Conservation (phyloP, 2,888 invertebrate species). For the Brenthis hecate region DNA sequence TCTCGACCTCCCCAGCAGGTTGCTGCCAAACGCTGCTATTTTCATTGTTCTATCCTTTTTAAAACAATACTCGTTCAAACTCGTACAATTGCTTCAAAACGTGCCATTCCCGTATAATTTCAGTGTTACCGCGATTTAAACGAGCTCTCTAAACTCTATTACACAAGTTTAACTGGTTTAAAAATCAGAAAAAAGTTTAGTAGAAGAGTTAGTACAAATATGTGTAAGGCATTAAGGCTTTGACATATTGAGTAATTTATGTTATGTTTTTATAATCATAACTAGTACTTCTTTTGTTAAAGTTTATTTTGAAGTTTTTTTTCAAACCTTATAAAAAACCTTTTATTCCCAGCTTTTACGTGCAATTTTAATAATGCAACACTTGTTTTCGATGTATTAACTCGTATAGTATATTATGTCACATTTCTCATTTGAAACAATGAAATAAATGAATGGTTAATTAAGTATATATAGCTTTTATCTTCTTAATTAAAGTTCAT, state of each 20-base stretch:
- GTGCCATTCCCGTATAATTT: conserved; percentile 26
- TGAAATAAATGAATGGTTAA: too few species aligned
- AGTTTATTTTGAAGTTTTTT: too few species aligned
- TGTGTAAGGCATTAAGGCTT: background rate
- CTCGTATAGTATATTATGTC: too few species aligned
- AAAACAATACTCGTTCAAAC: conserved; percentile 34
- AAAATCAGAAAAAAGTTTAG: background rate
- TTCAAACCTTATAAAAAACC: too few species aligned
- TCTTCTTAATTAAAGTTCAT: too few species aligned
- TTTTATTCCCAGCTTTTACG: too few species aligned
- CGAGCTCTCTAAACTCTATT: conserved; percentile 24
- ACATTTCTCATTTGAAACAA: too few species aligned
- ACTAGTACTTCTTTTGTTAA: too few species aligned
- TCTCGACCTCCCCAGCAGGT: background rate
- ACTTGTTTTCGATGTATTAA: too few species aligned
- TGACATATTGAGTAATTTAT: background rate
- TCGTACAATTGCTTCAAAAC: conserved; percentile 28
- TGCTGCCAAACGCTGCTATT: background rate
- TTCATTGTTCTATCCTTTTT: conserved; percentile 23
- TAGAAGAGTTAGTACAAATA: background rate
- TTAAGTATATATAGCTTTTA: too few species aligned
- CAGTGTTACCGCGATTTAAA: conserved; percentile 25
- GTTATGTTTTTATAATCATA: too few species aligned
- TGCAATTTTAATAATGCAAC: too few species aligned
- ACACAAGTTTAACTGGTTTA: conserved; percentile 19